These are phyloP conservation scores for Phragmatobia fuliginosa DNA, from an alignment of 2,888 invertebrate genomes.

Conservation along the genomic window DNA sequence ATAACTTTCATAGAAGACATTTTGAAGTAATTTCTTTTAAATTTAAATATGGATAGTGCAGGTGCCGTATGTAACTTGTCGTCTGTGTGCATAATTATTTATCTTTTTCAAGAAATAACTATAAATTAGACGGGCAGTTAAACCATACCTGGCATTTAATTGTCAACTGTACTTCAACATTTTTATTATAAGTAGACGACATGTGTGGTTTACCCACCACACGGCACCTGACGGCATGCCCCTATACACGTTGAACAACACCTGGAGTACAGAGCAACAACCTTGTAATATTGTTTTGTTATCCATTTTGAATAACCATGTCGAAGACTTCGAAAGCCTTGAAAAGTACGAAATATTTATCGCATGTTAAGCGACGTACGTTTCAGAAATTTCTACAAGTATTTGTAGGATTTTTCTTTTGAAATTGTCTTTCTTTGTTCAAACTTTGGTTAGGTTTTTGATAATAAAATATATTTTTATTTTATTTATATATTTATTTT, in stretches of 20 bases:
- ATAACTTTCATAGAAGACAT: neutral
- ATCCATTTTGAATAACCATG: slow-evolving; percentile 20
- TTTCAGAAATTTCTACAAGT: slow-evolving; percentile 9
- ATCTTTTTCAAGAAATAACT: neutral
- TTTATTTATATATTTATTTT: too few relatives aligned
- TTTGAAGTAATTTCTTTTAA: neutral
- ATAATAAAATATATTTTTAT: neutral
- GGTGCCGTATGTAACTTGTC: neutral
- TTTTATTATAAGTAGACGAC: neutral
- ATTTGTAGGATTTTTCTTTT: neutral
- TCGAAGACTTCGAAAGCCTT: slow-evolving; percentile 26
- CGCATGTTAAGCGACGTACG: slow-evolving; percentile 22
- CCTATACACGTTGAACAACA: slow-evolving; percentile 22
- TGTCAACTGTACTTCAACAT: neutral
- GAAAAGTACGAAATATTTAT: slow-evolving; percentile 20
- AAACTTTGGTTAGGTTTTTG: neutral
- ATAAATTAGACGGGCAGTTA: neutral
- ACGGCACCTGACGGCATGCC: slow-evolving; percentile 12
- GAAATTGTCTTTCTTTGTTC: neutral
- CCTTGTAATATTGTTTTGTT: slow-evolving; percentile 29
- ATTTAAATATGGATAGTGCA: neutral
- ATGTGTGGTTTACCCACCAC: slow-evolving; percentile 11
- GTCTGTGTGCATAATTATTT: neutral
- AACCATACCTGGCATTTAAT: neutral
- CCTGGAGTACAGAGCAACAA: slow-evolving; percentile 23